Percentiles rank a stretch among this genome's conserved stretches.
Evolutionary conservation across 2,888 invertebrate genomes (phyloP).

Genomic region (Idaea biselata): DNA sequence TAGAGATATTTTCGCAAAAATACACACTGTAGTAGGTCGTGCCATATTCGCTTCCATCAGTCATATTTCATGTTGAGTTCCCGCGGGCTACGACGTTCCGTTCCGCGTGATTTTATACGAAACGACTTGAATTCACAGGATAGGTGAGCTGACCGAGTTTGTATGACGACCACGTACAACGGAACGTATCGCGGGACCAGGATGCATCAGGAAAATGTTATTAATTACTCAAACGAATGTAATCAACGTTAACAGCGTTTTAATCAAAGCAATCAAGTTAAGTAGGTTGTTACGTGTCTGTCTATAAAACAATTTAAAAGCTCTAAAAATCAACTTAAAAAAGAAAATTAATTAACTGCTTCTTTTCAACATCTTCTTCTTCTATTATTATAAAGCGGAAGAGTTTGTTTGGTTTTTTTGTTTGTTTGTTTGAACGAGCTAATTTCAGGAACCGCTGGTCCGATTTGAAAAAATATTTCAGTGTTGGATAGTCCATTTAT

Average conservation of each 20-base stretch:
- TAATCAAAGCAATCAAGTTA: slow-evolving; percentile 10
- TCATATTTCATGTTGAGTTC: slow-evolving; percentile 19
- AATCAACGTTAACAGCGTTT: slow-evolving; percentile 8
- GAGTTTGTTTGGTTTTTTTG: too few relatives aligned
- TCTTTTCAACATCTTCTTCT: too few relatives aligned
- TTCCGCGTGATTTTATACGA: slow-evolving; percentile 16
- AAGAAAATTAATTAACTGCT: not conserved
- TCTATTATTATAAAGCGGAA: too few relatives aligned
- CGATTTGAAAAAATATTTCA: too few relatives aligned
- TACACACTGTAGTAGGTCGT: not conserved
- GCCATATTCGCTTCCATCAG: slow-evolving; percentile 19
- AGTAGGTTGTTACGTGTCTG: not conserved
- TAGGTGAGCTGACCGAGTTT: slow-evolving; percentile 14
- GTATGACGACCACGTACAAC: slow-evolving; percentile 26
- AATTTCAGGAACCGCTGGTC: too few relatives aligned
- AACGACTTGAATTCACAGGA: slow-evolving; percentile 15
- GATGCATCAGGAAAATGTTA: slow-evolving; percentile 18
- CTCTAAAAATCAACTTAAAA: too few relatives aligned
- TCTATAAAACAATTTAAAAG: not conserved
- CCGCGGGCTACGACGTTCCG: slow-evolving; percentile 22
- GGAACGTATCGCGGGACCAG: slow-evolving; percentile 16
- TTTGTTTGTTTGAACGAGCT: too few relatives aligned
- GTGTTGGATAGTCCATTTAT: too few relatives aligned
- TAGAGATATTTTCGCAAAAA: too few relatives aligned
- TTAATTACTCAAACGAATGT: slow-evolving; percentile 18